phyloP scores from a whole-genome alignment of 2,113 vertebrate genomes.

The Fulica atra region DNA sequence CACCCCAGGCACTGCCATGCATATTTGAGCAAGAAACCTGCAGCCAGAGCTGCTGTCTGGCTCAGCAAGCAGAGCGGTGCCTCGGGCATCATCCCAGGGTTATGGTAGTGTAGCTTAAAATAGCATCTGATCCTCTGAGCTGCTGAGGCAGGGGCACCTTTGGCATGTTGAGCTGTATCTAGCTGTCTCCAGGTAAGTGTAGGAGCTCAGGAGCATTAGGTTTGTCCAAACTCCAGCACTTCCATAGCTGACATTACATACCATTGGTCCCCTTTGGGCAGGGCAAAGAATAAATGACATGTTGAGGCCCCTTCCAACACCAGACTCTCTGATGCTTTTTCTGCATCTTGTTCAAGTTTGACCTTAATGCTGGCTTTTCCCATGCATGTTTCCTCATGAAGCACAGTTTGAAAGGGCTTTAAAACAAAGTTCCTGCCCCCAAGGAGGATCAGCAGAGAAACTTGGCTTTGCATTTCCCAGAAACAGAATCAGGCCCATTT shows the following conservation, averaged over 20 bases:
- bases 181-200: neutral
- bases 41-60: neutral
- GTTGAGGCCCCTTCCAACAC: neutral
- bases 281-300: neutral
- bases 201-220: neutral
- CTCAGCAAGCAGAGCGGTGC: neutral
- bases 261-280: neutral
- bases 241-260: neutral
- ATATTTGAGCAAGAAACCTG: neutral
- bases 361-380: neutral
- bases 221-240: neutral
- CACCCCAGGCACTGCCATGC: neutral
- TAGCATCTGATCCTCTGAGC: neutral
- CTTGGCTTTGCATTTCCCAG: neutral
- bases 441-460: neutral
- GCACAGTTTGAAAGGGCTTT: neutral
- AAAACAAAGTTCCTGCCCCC: neutral
- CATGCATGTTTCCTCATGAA: rapidly evolving
- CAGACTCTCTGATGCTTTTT: neutral
- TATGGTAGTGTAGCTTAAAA: neutral
- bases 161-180: neutral
- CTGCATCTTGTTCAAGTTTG: neutral
- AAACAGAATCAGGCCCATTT: neutral
- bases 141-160: neutral
- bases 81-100: neutral